Base-by-base conservation (phyloP, 2,888 invertebrate species). In the Chymomyza fuscimana region DNA sequence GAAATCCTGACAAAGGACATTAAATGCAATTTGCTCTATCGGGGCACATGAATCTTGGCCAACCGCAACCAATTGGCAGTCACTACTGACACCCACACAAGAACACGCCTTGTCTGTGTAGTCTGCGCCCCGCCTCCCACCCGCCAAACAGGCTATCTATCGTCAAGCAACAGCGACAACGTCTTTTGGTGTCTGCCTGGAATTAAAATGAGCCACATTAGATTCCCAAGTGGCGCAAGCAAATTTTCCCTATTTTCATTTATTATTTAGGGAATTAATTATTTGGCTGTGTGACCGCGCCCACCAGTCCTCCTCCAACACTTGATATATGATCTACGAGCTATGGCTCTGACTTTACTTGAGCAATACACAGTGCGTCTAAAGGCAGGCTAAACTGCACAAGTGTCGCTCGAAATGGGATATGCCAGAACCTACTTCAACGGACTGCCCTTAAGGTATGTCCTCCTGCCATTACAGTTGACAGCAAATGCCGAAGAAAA, bases 211-310 rank as follows among this genome's bases (percentile, higher is more conserved):
- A 77, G 71, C 69, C 72, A 62, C 65, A 79, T 64, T 79, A 54
- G 66, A 69, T 74, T 77, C 73, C 81, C 81, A 65, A 69, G 70
- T 66, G 68, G 59, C 40, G 62, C 63, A 62, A 73, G 72, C 67
- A 65, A 61, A 78, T 77, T 80, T 73, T 69, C 70, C 66, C 63
- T 64, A 72, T 76, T 80, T 81, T 77, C 75, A 75, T 81, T 78
- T 87, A 80, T 82, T 82, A 78, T 80, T 84, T 69, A 65, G 78
- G 67, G 78, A 82, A 84, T 86, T 82, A 84, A 76, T 77, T 82
- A 80, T 77, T 75, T 68, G 32, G 50, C 25, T 52, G 22, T 63
- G 12, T n/a, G 19, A 15, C 15, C 40, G 29, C 64, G 63, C 59
- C 54, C 19, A 65, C 69, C 52, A n/a, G 7, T 16, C 52, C 52